These are phyloP conservation scores for Tautogolabrus adspersus DNA, from an alignment of 2,113 vertebrate genomes.

Conservation along the genomic window DNA sequence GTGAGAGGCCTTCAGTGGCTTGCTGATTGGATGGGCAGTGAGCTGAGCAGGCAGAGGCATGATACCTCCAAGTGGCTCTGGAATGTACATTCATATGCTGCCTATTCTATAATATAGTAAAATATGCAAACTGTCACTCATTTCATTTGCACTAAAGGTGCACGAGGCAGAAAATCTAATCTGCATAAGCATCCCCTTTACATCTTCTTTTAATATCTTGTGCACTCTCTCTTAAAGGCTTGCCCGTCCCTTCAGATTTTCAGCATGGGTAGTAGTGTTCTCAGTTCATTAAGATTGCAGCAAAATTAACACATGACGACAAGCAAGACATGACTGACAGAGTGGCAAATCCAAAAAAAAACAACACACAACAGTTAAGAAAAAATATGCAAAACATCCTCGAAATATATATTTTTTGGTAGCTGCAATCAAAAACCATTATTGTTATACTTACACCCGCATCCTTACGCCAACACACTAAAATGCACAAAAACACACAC, in stretches of 20 bases:
- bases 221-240: background rate
- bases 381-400: conserved; percentile 4
- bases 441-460: conserved; percentile 3
- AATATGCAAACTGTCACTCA: conserved; percentile 71
- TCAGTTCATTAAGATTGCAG: conserved; percentile 13
- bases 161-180: conserved; percentile 49
- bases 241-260: background rate
- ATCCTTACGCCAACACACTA: conserved; percentile 16
- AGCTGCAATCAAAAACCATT: conserved; percentile 30
- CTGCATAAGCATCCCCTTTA: conserved; percentile 26
- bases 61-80: conserved; percentile 57
- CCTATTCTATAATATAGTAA: conserved; percentile 63
- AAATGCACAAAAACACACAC: conserved; percentile 32
- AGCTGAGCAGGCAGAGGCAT: conserved; percentile 47
- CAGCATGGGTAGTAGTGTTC: background rate
- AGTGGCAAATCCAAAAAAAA: conserved; percentile 16
- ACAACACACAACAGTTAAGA: background rate
- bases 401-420: conserved; percentile 1
- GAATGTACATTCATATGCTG: conserved; percentile 76
- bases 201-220: conserved; percentile 17
- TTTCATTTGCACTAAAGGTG: conserved; percentile 56
- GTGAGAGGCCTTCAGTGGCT: conserved; percentile 39
- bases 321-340: conserved; percentile 7
- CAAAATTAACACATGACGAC: background rate
- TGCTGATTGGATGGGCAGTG: conserved; percentile 62